These are phyloP conservation scores for Hippopotamus amphibius DNA, from an alignment of 2,113 vertebrate species.

Conservation along the genomic window DNA sequence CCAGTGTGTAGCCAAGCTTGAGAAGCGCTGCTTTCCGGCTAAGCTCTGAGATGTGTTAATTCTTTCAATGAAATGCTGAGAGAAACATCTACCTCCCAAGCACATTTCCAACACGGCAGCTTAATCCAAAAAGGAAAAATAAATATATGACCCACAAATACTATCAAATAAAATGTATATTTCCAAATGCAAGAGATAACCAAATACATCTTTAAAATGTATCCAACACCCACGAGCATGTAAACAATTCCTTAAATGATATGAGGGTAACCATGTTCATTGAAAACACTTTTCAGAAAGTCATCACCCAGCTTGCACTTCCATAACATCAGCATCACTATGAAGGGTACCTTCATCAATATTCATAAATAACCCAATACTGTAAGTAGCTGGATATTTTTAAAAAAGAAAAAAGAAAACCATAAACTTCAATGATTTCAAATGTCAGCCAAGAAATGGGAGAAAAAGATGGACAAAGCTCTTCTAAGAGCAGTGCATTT, in stretches of 20 bases:
- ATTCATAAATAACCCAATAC: conserved; percentile 22
- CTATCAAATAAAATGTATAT: background rate
- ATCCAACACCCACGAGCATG: background rate
- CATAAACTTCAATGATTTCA: background rate
- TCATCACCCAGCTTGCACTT: background rate
- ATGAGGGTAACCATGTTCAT: background rate
- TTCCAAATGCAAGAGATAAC: conserved; percentile 6
- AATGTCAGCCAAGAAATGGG: background rate
- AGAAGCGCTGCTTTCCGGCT: background rate
- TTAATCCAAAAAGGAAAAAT: background rate
- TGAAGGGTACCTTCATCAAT: background rate
- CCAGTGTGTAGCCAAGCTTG: background rate
- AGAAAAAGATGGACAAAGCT: background rate
- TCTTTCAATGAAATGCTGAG: background rate
- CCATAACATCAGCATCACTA: background rate
- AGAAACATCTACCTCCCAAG: background rate
- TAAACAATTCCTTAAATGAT: conserved; percentile 9
- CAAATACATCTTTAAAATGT: conserved; percentile 24
- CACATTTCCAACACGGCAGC: background rate
- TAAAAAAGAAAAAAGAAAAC: background rate
- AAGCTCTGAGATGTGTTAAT: background rate
- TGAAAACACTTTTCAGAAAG: conserved; percentile 33
- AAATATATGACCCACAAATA: background rate
- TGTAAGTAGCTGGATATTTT: background rate
- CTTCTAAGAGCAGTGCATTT: background rate